Evolutionary conservation across 1,140 invertebrate species (phyloP).

Genomic region (Drosophila bifasciata): DNA sequence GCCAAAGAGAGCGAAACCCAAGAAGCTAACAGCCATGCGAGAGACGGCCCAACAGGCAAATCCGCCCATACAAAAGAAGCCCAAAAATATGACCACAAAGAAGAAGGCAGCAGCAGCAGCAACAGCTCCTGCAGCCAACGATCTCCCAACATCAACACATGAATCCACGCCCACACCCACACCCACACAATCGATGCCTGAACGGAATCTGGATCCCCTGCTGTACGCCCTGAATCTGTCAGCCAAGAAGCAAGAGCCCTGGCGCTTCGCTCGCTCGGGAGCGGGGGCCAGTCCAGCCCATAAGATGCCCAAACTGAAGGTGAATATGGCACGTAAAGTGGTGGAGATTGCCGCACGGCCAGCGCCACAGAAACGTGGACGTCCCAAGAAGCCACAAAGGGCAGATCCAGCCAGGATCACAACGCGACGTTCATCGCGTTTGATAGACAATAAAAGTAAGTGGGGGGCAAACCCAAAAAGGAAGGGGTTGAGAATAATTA

Average conservation of each 20-base stretch:
- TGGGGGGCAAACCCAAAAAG: no score
- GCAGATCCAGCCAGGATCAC: constrained; percentile 13
- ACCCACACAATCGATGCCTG: background rate
- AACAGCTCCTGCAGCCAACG: background rate
- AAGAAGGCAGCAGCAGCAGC: background rate
- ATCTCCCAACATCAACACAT: no score
- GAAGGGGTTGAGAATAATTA: no score
- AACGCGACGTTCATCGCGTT: constrained; percentile 54
- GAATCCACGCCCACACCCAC: background rate
- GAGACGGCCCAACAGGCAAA: constrained; percentile 48
- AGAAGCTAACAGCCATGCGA: constrained; percentile 52
- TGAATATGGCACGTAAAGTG: constrained; percentile 44
- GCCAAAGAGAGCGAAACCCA: constrained; percentile 27
- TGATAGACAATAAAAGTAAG: constrained; percentile 60
- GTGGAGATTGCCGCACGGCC: constrained; percentile 64
- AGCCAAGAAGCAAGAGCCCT: constrained; percentile 63
- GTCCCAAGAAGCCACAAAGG: constrained; percentile 32
- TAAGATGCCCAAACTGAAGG: no score
- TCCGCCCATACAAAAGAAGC: constrained; percentile 31
- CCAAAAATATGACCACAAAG: constrained; percentile 19
- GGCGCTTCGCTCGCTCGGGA: constrained; percentile 4
- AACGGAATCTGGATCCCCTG: constrained; percentile 54
- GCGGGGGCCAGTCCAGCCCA: constrained; percentile 8
- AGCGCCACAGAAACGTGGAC: constrained; percentile 55
- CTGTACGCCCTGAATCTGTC: constrained; percentile 67